Percentiles rank a stretch among this genome's conserved stretches.
Conservation (phyloP, 2,113 vertebrate species). For the Talpa occidentalis region DNA sequence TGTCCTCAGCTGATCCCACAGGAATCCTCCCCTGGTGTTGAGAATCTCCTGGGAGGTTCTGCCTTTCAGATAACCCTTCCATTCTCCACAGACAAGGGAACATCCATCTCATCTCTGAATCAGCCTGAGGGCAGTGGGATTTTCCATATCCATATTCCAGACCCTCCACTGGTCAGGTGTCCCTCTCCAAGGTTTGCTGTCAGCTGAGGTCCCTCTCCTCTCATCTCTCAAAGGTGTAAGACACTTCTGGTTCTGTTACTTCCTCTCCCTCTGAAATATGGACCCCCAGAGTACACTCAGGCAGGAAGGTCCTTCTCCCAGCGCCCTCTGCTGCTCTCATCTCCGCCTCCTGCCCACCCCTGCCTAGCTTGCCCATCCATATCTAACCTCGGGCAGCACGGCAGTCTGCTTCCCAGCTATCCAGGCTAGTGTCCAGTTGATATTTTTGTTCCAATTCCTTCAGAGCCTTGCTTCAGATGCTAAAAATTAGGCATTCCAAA, state of each 20-base stretch:
- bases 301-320: background rate
- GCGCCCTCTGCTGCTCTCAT: background rate
- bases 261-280: background rate
- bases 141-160: background rate
- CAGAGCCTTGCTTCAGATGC: background rate
- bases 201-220: background rate
- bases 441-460: background rate
- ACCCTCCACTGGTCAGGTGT: background rate
- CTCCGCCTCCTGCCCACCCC: background rate
- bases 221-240: background rate
- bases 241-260: background rate
- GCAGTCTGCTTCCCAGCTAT: background rate
- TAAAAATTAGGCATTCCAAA: background rate
- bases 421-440: fast-evolving
- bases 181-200: background rate
- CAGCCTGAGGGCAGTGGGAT: background rate
- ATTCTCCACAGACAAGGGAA: background rate
- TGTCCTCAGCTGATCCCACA: background rate
- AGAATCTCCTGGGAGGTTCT: background rate
- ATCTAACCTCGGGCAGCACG: background rate
- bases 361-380: fast-evolving
- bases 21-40: background rate
- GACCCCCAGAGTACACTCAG: background rate
- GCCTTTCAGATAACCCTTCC: background rate
- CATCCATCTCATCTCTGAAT: background rate